phyloP scores from a whole-genome alignment of 1,140 invertebrate genomes.

The Hycleus phaleratus region DNA sequence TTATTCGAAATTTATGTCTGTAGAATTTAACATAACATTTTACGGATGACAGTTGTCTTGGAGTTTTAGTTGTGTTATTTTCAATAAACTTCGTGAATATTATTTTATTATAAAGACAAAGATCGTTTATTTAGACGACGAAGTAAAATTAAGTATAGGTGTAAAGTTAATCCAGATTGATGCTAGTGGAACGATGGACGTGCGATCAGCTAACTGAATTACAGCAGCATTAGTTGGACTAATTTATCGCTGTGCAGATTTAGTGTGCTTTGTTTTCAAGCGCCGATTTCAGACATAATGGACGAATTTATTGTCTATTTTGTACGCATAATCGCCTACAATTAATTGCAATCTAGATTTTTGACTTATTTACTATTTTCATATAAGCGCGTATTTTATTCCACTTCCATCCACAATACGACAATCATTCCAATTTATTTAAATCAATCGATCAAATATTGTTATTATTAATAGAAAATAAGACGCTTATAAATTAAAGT shows the following conservation, averaged over 20 bases:
- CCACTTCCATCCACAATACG: too few relatives aligned
- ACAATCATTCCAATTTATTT: too few relatives aligned
- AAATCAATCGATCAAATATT: not conserved
- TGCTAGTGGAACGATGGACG: conserved; percentile 27
- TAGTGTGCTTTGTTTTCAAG: conserved; percentile 26
- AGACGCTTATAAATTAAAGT: too few relatives aligned
- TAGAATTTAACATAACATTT: too few relatives aligned
- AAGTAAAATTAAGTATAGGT: conserved; percentile 22
- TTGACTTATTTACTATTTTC: conserved; percentile 11
- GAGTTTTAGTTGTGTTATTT: too few relatives aligned
- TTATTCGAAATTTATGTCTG: too few relatives aligned
- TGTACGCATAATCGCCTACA: conserved; percentile 21
- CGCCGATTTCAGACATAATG: conserved; percentile 22
- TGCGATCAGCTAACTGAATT: conserved; percentile 32
- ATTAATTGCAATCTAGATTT: conserved; percentile 15
- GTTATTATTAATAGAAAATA: too few relatives aligned
- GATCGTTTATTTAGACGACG: conserved; percentile 11
- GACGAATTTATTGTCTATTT: conserved; percentile 22
- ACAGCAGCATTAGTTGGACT: conserved; percentile 27
- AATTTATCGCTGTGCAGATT: conserved; percentile 31
- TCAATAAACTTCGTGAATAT: too few relatives aligned
- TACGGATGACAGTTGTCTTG: too few relatives aligned
- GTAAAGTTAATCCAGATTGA: conserved; percentile 32
- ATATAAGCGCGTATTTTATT: not conserved
- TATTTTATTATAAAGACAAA: not conserved